Conservation (phyloP, 2,797 vertebrate genomes). For the Lindbergichthys nudifrons region DNA sequence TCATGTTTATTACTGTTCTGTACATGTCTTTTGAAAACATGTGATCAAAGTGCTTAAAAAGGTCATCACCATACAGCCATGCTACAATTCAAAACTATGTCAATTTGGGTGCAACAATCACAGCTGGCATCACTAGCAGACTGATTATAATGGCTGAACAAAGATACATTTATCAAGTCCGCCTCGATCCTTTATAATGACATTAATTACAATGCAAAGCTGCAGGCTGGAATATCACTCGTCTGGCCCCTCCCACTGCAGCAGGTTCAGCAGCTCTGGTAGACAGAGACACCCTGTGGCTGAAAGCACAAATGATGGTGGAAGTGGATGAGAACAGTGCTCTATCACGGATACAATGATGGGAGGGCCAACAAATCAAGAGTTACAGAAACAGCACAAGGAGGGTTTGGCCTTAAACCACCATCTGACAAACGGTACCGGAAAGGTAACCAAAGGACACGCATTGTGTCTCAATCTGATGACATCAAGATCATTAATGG, state of each 20-base stretch:
- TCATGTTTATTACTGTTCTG: background rate
- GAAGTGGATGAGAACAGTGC: background rate
- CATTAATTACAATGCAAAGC: background rate
- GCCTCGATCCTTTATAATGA: background rate
- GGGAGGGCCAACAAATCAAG: background rate
- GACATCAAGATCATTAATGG: background rate
- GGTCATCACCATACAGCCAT: background rate
- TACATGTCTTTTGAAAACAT: background rate
- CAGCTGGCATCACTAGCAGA: conserved; percentile 1
- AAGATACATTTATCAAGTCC: background rate
- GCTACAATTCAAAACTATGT: background rate
- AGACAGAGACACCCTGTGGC: conserved; percentile 40
- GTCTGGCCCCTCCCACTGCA: background rate
- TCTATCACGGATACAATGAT: background rate
- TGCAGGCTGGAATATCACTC: background rate
- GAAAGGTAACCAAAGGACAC: conserved; percentile 2
- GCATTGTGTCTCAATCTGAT: conserved; percentile 6
- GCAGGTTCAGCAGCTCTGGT: background rate
- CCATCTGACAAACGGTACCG: conserved; percentile 21
- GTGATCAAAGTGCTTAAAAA: background rate
- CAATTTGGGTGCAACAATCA: background rate
- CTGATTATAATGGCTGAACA: background rate
- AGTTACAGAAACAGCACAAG: background rate
- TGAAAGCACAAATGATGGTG: conserved; percentile 4
- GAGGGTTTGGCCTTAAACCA: conserved; percentile 9